Evolutionary conservation across 2,888 invertebrate genomes (phyloP).

Genomic region (Emmelina monodactyla): DNA sequence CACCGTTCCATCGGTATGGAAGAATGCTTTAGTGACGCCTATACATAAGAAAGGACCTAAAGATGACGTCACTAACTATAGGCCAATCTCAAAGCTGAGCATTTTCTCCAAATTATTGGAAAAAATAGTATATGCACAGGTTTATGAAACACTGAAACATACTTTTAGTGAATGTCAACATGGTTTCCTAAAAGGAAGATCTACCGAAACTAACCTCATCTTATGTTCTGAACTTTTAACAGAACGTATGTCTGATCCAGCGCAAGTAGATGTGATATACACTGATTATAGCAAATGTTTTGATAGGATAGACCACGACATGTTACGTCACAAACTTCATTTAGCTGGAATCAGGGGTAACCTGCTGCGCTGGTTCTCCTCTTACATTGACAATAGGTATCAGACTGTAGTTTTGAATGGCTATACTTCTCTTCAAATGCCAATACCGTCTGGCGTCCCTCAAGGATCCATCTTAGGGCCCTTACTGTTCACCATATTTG

Average conservation of each 20-base stretch:
- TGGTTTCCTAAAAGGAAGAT: constrained; percentile 13
- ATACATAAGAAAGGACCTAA: constrained; percentile 12
- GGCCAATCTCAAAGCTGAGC: constrained; percentile 15
- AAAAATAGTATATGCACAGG: constrained; percentile 10
- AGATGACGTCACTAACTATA: constrained; percentile 9
- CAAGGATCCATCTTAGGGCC: constrained; percentile 5
- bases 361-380: constrained; percentile 3
- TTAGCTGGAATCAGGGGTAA: background rate
- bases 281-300: constrained; percentile 10
- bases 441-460: constrained; percentile 6
- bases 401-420: constrained; percentile 2
- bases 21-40: constrained; percentile 11
- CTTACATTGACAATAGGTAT: background rate
- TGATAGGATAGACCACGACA: constrained; percentile 5
- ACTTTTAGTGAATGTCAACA: constrained; percentile 12
- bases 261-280: constrained; percentile 8
- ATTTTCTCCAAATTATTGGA: constrained; percentile 14
- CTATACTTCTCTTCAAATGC: background rate
- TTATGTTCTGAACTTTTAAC: constrained; percentile 4
- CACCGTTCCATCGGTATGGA: constrained; percentile 8
- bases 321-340: constrained; percentile 9
- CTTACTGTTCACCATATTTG: constrained; percentile 3
- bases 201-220: constrained; percentile 5
- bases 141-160: constrained; percentile 7
- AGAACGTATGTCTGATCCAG: constrained; percentile 1